Evolutionary conservation across 2,797 vertebrate species (phyloP).

Genomic region (Saxicola maurus): DNA sequence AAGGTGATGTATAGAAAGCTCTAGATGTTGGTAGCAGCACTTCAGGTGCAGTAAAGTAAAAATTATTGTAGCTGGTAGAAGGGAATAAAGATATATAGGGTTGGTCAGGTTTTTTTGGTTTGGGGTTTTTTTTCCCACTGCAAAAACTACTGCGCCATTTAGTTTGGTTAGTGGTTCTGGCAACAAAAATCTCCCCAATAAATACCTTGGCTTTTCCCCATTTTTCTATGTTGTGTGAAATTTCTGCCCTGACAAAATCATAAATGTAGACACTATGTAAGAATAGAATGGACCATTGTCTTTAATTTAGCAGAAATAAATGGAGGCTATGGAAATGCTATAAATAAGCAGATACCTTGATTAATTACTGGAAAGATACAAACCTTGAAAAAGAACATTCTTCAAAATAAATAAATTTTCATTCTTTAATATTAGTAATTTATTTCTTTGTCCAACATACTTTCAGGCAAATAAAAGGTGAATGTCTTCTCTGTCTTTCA

Average conservation of each 20-base stretch:
- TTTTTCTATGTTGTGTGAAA: neutral
- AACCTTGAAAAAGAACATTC: neutral
- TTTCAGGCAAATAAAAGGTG: neutral
- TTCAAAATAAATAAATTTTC: neutral
- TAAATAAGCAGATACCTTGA: neutral
- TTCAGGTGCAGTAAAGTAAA: neutral
- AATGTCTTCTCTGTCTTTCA: neutral
- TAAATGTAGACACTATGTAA: neutral
- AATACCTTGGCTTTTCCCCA: neutral
- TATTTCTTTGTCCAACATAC: neutral
- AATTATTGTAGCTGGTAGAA: neutral
- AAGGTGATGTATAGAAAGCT: neutral
- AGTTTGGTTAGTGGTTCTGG: neutral
- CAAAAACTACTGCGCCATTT: neutral
- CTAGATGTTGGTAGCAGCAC: neutral
- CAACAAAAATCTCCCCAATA: neutral
- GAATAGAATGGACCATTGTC: neutral
- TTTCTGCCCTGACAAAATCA: neutral
- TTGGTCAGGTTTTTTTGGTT: neutral
- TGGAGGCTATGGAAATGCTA: neutral
- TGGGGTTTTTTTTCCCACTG: neutral
- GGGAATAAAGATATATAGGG: neutral
- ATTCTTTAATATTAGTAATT: neutral
- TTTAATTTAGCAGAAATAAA: neutral
- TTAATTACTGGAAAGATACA: neutral